These are phyloP conservation scores for Drosophila buzzatii DNA, from an alignment of 2,888 invertebrate genomes.

Conservation along the genomic window DNA sequence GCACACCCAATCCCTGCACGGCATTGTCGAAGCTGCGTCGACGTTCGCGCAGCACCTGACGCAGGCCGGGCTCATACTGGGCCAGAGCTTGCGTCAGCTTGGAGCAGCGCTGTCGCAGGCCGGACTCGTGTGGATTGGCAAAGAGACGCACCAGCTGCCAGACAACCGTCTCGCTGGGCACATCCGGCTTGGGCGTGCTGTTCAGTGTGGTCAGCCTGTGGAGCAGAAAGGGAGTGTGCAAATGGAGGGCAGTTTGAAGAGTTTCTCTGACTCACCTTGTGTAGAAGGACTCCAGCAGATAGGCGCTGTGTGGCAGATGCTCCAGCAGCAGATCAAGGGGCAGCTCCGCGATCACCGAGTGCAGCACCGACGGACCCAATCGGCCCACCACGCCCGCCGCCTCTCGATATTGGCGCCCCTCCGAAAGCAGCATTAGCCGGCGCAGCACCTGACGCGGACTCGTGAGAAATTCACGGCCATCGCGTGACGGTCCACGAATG, in stretches of 20 bases:
- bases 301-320: constrained; percentile 94
- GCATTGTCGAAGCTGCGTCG: constrained; percentile 92
- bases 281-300: constrained; percentile 93
- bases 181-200: constrained; percentile 87
- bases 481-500: constrained; percentile 88
- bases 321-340: constrained; percentile 95
- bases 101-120: constrained; percentile 88
- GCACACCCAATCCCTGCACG: constrained; percentile 94
- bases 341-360: constrained; percentile 91
- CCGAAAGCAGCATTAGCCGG: constrained; percentile 92
- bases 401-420: constrained; percentile 95
- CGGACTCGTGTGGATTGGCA: constrained; percentile 87
- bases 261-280: constrained; percentile 87
- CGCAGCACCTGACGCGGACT: constrained; percentile 89
- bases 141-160: constrained; percentile 95
- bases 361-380: constrained; percentile 92
- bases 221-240: not conserved
- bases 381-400: constrained; percentile 94
- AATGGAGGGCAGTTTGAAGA: not conserved
- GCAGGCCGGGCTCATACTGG: constrained; percentile 89
- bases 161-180: constrained; percentile 92
- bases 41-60: constrained; percentile 89
- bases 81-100: constrained; percentile 87
- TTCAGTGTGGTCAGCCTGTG: constrained; percentile 84
- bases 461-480: constrained; percentile 87